phyloP scores from a whole-genome alignment of 2,797 vertebrate genomes.

The Astyanax mexicanus region DNA sequence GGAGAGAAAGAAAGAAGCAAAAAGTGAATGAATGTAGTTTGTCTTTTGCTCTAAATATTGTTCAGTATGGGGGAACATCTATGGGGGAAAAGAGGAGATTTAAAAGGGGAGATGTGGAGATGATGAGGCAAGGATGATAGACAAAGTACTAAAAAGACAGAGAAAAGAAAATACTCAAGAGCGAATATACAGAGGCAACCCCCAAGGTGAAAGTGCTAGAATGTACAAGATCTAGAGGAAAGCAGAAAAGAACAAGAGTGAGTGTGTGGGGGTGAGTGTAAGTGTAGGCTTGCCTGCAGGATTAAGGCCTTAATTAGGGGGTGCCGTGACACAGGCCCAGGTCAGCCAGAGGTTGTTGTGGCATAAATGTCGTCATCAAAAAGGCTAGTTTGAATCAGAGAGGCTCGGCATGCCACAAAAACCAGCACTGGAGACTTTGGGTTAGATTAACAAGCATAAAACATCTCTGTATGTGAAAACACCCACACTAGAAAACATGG shows the following conservation, averaged over 20 bases:
- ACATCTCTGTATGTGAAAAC: too few relatives aligned
- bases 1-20: too few relatives aligned
- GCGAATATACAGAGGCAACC: background rate
- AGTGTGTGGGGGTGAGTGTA: constrained; percentile 58
- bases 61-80: too few relatives aligned
- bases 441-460: background rate
- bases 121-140: constrained; percentile 38
- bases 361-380: constrained; percentile 81
- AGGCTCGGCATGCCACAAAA: constrained; percentile 62
- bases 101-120: constrained; percentile 38
- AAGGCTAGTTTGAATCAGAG: constrained; percentile 74
- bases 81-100: too few relatives aligned
- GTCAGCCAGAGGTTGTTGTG: constrained; percentile 73
- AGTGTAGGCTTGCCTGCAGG: constrained; percentile 51
- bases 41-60: too few relatives aligned
- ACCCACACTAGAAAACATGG: too few relatives aligned
- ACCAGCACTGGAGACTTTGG: constrained; percentile 57
- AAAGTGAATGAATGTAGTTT: too few relatives aligned
- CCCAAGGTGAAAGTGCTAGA: background rate
- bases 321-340: constrained; percentile 69
- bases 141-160: constrained; percentile 19
- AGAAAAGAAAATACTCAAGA: constrained; percentile 7
- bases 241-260: constrained; percentile 50
- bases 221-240: constrained; percentile 27
- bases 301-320: constrained; percentile 76